Percentiles rank a stretch among this genome's conserved stretches.
Evolutionary conservation across 2,113 vertebrate genomes (phyloP).

Genomic region (Cyphomyrus plagiostoma): DNA sequence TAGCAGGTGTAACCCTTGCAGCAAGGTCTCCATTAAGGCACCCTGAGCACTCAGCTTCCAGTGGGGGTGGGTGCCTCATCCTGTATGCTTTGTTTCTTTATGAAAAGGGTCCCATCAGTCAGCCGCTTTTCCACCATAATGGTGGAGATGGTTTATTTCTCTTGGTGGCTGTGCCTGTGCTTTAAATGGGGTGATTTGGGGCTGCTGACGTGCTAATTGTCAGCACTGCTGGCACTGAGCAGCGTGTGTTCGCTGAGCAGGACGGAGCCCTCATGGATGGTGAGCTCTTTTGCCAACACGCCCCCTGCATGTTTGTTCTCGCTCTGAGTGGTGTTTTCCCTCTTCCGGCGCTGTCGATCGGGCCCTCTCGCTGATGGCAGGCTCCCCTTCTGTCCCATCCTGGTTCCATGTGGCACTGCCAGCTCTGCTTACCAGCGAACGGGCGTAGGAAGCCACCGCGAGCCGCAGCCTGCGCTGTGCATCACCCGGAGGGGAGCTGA

Average conservation of each 20-base stretch:
- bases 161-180: background rate
- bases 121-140: background rate
- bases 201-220: background rate
- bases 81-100: background rate
- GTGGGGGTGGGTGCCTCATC: background rate
- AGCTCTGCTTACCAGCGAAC: background rate
- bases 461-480: background rate
- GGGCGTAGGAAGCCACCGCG: background rate
- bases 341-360: background rate
- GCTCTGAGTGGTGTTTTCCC: background rate
- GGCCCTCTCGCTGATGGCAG: background rate
- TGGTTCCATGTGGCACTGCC: background rate
- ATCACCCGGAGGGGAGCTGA: background rate
- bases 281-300: background rate
- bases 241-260: background rate
- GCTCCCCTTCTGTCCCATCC: background rate
- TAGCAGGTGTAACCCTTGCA: background rate
- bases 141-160: background rate
- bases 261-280: background rate
- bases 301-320: background rate
- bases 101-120: background rate
- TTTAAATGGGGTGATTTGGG: background rate
- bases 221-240: background rate
- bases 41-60: background rate
- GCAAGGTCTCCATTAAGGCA: background rate